phyloP scores from a whole-genome alignment of 2,113 vertebrate species.

The Oxyruncus cristatus region DNA sequence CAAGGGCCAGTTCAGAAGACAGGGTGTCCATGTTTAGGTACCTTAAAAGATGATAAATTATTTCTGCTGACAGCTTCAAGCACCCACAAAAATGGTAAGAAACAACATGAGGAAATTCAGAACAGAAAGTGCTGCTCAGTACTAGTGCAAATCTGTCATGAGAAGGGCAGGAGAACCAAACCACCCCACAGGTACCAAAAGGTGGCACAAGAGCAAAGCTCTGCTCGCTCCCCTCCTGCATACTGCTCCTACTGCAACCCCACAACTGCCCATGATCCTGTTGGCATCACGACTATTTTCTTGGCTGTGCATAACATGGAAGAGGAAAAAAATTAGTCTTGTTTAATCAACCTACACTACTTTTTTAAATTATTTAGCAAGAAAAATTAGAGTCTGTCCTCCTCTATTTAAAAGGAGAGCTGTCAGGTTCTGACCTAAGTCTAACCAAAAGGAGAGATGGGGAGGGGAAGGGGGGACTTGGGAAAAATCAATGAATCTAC shows the following conservation, averaged over 20 bases:
- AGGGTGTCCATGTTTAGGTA: not conserved
- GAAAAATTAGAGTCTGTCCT: not conserved
- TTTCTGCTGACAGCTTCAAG: not conserved
- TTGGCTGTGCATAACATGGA: not conserved
- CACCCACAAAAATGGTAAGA: not conserved
- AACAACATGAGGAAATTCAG: accelerated
- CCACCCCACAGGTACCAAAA: not conserved
- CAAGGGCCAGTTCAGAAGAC: accelerated
- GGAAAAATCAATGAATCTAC: constrained; percentile 74
- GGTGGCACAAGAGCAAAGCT: not conserved
- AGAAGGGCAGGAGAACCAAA: not conserved
- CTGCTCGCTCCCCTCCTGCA: not conserved
- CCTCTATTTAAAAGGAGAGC: constrained; percentile 60
- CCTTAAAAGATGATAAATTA: not conserved
- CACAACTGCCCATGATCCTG: not conserved
- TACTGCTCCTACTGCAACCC: not conserved
- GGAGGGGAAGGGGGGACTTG: not conserved
- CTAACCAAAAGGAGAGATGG: constrained; percentile 32
- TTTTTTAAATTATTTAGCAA: not conserved
- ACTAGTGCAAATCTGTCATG: accelerated
- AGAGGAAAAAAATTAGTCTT: not conserved
- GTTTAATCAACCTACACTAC: not conserved
- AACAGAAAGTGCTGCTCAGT: not conserved
- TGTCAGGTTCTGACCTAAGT: constrained; percentile 66
- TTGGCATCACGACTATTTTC: accelerated